Percentiles rank a stretch among this genome's conserved stretches.
phyloP scores from a whole-genome alignment of 2,113 vertebrate species.

The Epinephelus lanceolatus region DNA sequence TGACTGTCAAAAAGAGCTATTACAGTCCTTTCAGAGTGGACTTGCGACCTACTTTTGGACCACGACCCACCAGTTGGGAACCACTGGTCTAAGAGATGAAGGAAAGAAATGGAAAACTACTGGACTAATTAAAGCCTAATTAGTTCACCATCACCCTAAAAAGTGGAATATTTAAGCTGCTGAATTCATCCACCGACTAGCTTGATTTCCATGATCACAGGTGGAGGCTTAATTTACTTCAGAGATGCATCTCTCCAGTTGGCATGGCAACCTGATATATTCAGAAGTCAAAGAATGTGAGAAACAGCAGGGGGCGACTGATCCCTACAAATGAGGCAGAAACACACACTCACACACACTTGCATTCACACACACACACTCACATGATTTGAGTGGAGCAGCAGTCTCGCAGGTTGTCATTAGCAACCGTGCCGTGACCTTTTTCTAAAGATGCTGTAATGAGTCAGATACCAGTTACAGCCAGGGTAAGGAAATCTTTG shows the following conservation, averaged over 20 bases:
- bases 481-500: slow-evolving; percentile 28
- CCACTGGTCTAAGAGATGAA: too few relatives aligned
- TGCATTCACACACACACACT: slow-evolving; percentile 8
- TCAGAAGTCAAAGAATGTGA: slow-evolving; percentile 34
- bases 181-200: neutral
- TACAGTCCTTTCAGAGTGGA: too few relatives aligned
- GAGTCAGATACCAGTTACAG: slow-evolving; percentile 51
- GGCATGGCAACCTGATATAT: slow-evolving; percentile 65
- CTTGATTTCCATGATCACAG: slow-evolving; percentile 45
- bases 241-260: slow-evolving; percentile 55
- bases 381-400: slow-evolving; percentile 27
- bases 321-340: slow-evolving; percentile 62
- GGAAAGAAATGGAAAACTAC: too few relatives aligned
- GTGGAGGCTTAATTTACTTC: slow-evolving; percentile 62
- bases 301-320: slow-evolving; percentile 83
- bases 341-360: slow-evolving; percentile 24
- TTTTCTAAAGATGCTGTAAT: slow-evolving; percentile 65
- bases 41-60: too few relatives aligned
- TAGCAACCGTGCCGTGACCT: slow-evolving; percentile 77
- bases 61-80: too few relatives aligned
- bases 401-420: slow-evolving; percentile 75
- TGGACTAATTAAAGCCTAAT: slow-evolving; percentile 20
- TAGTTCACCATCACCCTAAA: neutral
- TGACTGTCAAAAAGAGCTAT: too few relatives aligned
- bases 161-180: neutral